phyloP scores from a whole-genome alignment of 2,113 vertebrate species.

The Catharus fuscescens region DNA sequence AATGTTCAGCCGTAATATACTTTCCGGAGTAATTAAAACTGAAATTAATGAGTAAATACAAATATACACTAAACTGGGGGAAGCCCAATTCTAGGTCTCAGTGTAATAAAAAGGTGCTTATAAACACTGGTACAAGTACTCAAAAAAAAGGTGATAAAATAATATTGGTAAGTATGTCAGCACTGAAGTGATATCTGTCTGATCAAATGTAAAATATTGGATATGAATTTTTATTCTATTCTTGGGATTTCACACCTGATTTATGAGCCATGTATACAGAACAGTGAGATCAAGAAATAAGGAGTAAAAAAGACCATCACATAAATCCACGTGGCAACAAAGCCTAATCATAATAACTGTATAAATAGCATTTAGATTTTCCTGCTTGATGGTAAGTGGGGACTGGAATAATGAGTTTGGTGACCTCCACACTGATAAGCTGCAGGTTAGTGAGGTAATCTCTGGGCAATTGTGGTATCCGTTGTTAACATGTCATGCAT shows the following conservation, averaged over 20 bases:
- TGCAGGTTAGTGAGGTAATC: background rate
- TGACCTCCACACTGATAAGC: background rate
- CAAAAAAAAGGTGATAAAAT: background rate
- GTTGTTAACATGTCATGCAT: background rate
- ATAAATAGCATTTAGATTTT: background rate
- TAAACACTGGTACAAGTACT: background rate
- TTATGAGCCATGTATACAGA: background rate
- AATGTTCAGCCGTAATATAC: background rate
- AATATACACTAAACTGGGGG: background rate
- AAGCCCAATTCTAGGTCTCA: background rate
- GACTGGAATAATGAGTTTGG: background rate
- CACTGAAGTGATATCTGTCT: background rate
- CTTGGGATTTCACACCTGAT: background rate
- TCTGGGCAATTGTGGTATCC: background rate
- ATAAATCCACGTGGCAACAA: background rate
- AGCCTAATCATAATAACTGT: background rate
- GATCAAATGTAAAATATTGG: background rate
- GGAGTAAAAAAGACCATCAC: background rate
- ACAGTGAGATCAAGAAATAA: background rate
- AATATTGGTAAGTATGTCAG: background rate
- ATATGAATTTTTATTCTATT: background rate
- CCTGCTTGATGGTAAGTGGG: fast-evolving
- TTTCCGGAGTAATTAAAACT: background rate
- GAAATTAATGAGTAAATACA: background rate
- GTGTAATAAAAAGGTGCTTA: background rate